Evolutionary conservation across 2,888 invertebrate genomes (phyloP).

Genomic region (Creontiades dilutus): DNA sequence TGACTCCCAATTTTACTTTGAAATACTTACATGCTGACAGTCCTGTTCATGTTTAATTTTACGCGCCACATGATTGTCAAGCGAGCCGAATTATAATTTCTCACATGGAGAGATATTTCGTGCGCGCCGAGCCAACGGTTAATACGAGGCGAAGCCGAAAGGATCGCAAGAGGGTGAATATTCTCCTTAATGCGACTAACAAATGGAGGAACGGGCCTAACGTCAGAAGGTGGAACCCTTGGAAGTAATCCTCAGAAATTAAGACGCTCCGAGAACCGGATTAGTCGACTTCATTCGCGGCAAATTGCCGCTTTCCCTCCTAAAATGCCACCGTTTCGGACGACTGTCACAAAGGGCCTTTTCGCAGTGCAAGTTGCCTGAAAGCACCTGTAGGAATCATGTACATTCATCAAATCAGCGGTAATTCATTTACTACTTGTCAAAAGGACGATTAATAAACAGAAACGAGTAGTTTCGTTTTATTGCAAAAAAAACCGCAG

Average conservation of each 20-base stretch:
- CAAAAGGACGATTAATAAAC: no score
- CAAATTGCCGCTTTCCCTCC: neutral
- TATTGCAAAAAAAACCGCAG: no score
- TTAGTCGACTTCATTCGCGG: conserved; percentile 4
- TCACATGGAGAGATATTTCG: conserved; percentile 27
- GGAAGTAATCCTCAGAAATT: neutral
- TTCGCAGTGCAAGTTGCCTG: no score
- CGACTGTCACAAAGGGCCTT: neutral
- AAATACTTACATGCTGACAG: neutral
- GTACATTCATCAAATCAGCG: no score
- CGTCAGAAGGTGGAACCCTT: neutral
- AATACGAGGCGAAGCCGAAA: neutral
- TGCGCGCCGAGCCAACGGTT: conserved; percentile 7
- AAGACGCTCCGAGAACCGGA: neutral
- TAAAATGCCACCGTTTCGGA: neutral
- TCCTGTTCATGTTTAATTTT: neutral
- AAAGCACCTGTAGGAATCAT: neutral
- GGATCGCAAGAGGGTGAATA: neutral
- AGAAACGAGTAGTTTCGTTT: no score
- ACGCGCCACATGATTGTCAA: conserved; percentile 8
- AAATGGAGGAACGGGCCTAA: neutral
- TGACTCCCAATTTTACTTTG: no score
- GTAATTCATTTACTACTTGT: no score
- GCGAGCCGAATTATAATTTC: conserved; percentile 19
- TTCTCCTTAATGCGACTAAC: conserved; percentile 2